Conservation (phyloP, 2,888 invertebrate species). For the Meghimatium bilineatum region DNA sequence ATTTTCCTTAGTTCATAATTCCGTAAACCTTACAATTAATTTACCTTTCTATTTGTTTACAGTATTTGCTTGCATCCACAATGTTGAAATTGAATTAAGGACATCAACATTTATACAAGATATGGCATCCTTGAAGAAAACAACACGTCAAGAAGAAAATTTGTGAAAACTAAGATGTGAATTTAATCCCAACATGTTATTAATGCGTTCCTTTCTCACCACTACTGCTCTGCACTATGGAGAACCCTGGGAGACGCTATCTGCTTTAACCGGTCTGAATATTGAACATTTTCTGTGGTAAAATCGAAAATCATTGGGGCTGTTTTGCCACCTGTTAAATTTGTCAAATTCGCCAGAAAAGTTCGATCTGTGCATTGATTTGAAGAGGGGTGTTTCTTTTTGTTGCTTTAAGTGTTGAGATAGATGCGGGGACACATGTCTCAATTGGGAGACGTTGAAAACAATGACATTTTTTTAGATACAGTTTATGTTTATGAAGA, state of each 20-base stretch:
- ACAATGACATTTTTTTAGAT: neutral
- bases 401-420: constrained; percentile 20
- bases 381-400: constrained; percentile 24
- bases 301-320: constrained; percentile 56
- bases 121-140: neutral
- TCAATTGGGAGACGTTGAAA: constrained; percentile 30
- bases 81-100: neutral
- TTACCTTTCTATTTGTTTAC: no score
- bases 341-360: constrained; percentile 53
- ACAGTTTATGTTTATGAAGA: neutral
- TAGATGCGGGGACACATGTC: constrained; percentile 21
- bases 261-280: constrained; percentile 53
- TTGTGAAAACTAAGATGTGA: constrained; percentile 25
- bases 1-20: no score
- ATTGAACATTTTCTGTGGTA: constrained; percentile 55
- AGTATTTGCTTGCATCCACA: no score
- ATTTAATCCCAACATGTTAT: constrained; percentile 42
- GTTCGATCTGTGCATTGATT: constrained; percentile 53
- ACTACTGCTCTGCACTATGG: constrained; percentile 27
- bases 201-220: constrained; percentile 34
- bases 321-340: constrained; percentile 56
- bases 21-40: no score
- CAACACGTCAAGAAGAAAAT: neutral
- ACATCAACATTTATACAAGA: neutral
- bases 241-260: constrained; percentile 42